Base-by-base conservation (phyloP, 2,888 invertebrate genomes). In the Melieria omissa region DNA sequence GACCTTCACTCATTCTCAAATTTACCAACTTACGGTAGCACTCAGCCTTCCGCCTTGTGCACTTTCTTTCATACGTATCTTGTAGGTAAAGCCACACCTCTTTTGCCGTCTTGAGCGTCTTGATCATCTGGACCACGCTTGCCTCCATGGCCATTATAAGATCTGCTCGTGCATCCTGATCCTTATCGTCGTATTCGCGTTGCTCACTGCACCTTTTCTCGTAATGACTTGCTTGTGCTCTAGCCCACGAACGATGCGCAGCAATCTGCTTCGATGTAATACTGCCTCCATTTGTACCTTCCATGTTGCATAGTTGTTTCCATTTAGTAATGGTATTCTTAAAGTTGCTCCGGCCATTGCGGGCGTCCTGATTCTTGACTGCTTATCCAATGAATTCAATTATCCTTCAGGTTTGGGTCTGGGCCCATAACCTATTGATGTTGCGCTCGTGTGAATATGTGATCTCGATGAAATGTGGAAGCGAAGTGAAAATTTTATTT, bases 21-120 rank as follows among this genome's bases (percentile, higher is more conserved):
- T n/a, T n/a, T n/a, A n/a, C n/a, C n/a, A n/a, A n/a, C n/a, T n/a
- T n/a, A n/a, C n/a, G n/a, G n/a, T n/a, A n/a, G n/a, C n/a, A n/a
- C n/a, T n/a, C n/a, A n/a, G n/a, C n/a, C n/a, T n/a, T n/a, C n/a
- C n/a, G n/a, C n/a, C n/a, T n/a, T n/a, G n/a, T 62, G 46, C 68
- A 70, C 41, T 71, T 73, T 14, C 74, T 49, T n/a, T 75, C 74
- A 29, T 71, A 76, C 0, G 72, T 73, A 16, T 72, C 62, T 3
- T 12, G 16, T 46, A 64, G 49, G 14, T 71, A 74, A 6, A 70
- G 14, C 73, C 73, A 76, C 44, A 72, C 64, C 5, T 73, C 73
- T 9, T 73, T 71, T 10, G 74, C 73, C 3, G 66, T 49, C 46
- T 63, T 71, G n/a, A 72, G 55, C 8, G 62, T 52, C 55, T 71